Evolutionary conservation across 2,113 vertebrate species (phyloP).

Genomic region (Mystacornis crossleyi): DNA sequence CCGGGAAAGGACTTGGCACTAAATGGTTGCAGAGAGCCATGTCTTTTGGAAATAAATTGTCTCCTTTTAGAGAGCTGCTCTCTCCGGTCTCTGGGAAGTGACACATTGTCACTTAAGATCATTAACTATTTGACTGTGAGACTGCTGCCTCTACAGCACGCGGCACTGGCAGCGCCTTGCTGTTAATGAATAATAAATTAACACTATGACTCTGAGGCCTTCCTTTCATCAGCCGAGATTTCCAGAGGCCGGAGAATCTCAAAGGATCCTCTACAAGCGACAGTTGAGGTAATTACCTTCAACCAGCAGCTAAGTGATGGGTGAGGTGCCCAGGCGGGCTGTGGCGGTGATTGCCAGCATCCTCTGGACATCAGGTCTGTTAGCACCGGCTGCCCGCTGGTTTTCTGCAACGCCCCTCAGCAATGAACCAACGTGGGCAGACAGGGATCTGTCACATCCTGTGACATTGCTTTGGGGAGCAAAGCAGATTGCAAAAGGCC

Average conservation of each 20-base stretch:
- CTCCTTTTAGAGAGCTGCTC: slow-evolving; percentile 26
- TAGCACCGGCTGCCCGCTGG: background rate
- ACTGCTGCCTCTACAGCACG: background rate
- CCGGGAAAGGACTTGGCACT: background rate
- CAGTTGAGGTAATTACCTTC: slow-evolving; percentile 1
- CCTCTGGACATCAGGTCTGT: background rate
- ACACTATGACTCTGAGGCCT: slow-evolving; percentile 17
- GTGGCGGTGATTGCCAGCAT: background rate
- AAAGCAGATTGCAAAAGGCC: background rate
- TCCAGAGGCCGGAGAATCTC: slow-evolving; percentile 47
- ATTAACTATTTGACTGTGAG: slow-evolving; percentile 59
- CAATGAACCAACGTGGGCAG: accelerated
- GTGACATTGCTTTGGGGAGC: background rate
- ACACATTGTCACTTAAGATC: slow-evolving; percentile 51
- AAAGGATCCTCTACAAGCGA: slow-evolving; percentile 12
- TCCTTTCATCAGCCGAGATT: slow-evolving; percentile 38
- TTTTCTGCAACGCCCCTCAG: background rate
- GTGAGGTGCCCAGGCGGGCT: background rate
- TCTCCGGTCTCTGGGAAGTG: slow-evolving; percentile 15
- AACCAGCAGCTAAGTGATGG: slow-evolving; percentile 1
- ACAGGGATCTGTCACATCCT: background rate
- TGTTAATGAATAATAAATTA: slow-evolving; percentile 67
- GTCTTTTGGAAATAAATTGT: slow-evolving; percentile 36
- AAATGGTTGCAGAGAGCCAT: background rate
- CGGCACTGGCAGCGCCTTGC: background rate